These are phyloP conservation scores for Deilephila elpenor DNA, from an alignment of 2,888 invertebrate species.

Conservation along the genomic window DNA sequence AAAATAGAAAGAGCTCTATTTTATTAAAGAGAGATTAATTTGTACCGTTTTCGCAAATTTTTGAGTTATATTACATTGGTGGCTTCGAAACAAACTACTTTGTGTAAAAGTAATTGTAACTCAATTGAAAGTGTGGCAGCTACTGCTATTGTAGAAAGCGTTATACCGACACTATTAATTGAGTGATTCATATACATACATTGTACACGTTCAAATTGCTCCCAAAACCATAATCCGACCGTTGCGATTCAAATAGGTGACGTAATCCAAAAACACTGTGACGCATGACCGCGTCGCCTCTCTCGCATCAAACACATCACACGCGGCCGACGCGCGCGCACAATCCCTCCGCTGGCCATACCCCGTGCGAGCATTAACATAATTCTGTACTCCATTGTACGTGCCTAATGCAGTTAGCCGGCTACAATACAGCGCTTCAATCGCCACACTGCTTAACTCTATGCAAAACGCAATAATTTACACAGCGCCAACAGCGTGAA, in stretches of 20 bases:
- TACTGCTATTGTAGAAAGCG: neutral
- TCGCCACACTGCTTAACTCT: conserved; percentile 36
- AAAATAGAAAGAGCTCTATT: too few species aligned
- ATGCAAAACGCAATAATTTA: conserved; percentile 20
- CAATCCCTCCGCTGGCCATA: conserved; percentile 54
- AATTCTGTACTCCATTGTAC: conserved; percentile 78
- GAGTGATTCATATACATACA: conserved; percentile 34
- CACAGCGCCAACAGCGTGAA: conserved; percentile 28
- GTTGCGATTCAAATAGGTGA: conserved; percentile 60
- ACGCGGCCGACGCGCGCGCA: conserved; percentile 61
- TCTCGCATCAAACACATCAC: conserved; percentile 46
- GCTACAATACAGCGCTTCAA: conserved; percentile 45
- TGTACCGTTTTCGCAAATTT: too few species aligned
- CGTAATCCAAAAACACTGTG: conserved; percentile 56
- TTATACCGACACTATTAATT: neutral
- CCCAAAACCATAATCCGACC: conserved; percentile 56
- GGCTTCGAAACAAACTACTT: neutral
- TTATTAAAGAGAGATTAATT: too few species aligned
- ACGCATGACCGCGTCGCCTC: conserved; percentile 49
- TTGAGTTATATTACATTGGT: too few species aligned
- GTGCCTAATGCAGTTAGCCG: conserved; percentile 74
- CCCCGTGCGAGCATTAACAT: conserved; percentile 61
- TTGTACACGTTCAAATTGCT: conserved; percentile 40
- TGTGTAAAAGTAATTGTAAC: neutral
- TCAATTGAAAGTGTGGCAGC: neutral